These are phyloP conservation scores for Lymantria dispar DNA, from an alignment of 2,888 invertebrate species.

Conservation along the genomic window DNA sequence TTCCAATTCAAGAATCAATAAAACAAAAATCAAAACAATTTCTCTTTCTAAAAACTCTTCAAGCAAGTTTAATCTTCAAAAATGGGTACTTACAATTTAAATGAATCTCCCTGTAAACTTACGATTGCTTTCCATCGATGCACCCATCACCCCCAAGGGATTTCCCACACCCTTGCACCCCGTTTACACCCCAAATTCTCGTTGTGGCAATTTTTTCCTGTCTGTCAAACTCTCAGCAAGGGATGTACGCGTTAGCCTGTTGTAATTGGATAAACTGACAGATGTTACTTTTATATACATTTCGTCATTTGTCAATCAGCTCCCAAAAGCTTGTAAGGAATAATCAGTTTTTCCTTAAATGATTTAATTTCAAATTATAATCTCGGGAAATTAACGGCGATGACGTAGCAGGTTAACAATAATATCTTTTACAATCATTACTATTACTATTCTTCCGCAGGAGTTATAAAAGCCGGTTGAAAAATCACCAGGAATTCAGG, in stretches of 20 bases:
- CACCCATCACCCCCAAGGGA: conserved; percentile 20
- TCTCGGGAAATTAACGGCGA: no score
- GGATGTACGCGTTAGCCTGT: conserved; percentile 32
- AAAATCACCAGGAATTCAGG: no score
- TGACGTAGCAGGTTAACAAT: no score
- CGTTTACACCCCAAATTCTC: conserved; percentile 27
- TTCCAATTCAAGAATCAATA: conserved; percentile 3
- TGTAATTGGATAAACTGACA: conserved; percentile 42
- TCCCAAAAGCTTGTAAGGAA: conserved; percentile 1
- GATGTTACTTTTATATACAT: conserved; percentile 29
- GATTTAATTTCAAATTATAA: no score
- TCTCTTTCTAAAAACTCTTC: conserved; percentile 4
- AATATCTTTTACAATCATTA: no score
- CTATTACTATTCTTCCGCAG: no score
- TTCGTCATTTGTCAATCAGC: conserved; percentile 21
- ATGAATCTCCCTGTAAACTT: conserved; percentile 32
- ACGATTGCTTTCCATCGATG: conserved; percentile 28
- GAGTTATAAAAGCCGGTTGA: no score
- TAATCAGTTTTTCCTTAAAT: not conserved
- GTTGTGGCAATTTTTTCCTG: conserved; percentile 38
- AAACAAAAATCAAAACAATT: conserved; percentile 8
- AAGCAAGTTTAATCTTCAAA: conserved; percentile 27
- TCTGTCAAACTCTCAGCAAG: conserved; percentile 31
- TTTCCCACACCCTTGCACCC: conserved; percentile 10
- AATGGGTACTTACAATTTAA: conserved; percentile 30